phyloP scores from a whole-genome alignment of 2,113 vertebrate species.

The Mormyrus iriodes region DNA sequence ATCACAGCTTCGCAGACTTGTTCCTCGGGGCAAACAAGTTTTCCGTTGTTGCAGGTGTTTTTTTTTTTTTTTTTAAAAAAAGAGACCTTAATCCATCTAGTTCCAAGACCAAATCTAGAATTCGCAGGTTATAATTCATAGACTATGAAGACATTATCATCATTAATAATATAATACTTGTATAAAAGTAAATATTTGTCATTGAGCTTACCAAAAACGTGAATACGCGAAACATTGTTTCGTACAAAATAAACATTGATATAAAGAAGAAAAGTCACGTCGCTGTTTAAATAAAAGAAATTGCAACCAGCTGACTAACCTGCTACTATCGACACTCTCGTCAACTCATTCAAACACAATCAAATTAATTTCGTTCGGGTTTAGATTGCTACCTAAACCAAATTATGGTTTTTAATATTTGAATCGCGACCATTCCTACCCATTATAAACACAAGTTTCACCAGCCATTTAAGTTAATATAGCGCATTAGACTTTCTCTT shows the following conservation, averaged over 20 bases:
- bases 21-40: background rate
- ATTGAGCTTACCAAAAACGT: background rate
- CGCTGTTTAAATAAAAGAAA: background rate
- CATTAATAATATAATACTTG: background rate
- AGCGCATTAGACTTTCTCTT: background rate
- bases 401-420: background rate
- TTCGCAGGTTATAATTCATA: background rate
- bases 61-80: too few relatives aligned
- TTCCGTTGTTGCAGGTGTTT: background rate
- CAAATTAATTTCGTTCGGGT: background rate
- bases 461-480: background rate
- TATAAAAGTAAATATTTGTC: background rate
- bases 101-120: background rate
- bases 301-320: background rate
- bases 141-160: background rate
- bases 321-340: background rate
- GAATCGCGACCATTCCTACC: background rate
- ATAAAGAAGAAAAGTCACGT: background rate
- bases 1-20: background rate
- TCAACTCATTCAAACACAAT: background rate
- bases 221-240: background rate
- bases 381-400: background rate
- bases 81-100: background rate
- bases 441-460: background rate
- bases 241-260: background rate